Evolutionary conservation across 2,113 vertebrate genomes (phyloP), one percentile per base, ranked within the genome.

Genomic region (Melospiza melodia): DNA sequence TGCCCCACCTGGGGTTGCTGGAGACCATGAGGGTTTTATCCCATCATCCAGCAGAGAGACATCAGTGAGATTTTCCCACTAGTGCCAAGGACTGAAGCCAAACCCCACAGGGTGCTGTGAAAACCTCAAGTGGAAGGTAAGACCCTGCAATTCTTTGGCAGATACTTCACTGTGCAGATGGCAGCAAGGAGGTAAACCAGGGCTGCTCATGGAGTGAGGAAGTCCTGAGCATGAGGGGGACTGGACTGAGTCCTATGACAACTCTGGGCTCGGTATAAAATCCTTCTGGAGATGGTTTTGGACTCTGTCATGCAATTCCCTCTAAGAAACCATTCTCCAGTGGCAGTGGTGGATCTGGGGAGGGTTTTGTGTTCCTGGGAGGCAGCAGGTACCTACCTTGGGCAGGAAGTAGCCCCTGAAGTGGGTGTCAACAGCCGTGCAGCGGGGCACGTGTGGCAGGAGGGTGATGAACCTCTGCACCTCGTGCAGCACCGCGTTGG

Each of bases 391-490:
- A 48, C 94, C 61, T 87, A 98, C 98, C 98, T 98, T 98, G 85
- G 98, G 98, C 16, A 98, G 89, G 89, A 98, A 96, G 93, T 98
- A 98, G 79, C 97, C 95, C 8, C 97, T 95, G 88, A 98, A 98
- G 59, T 76, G 95, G 6, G 91, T 93, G 91, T 97, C 94, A 1
- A 81, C 87, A 1, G 97, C 62, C 1, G 97, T 96, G 89, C 97
- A 95, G 33, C 98, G 98, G 7, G 98, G 97, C 54, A 97, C 92
- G 0, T 98, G 96, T 12, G 98, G 98, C 89, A 98, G 91, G 9
- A 99, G 97, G 5, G 99, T 98, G 92, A 98, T 98, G 79, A 98
- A 98, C 81, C 99, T 97, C 97, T 99, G 98, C 71, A 99, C 98
- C 95, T 99, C 99, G 0, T 99, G 99, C 87, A 99, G 97, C 78